Conservation (phyloP, 2,113 vertebrate species). For the Dasypus novemcinctus region DNA sequence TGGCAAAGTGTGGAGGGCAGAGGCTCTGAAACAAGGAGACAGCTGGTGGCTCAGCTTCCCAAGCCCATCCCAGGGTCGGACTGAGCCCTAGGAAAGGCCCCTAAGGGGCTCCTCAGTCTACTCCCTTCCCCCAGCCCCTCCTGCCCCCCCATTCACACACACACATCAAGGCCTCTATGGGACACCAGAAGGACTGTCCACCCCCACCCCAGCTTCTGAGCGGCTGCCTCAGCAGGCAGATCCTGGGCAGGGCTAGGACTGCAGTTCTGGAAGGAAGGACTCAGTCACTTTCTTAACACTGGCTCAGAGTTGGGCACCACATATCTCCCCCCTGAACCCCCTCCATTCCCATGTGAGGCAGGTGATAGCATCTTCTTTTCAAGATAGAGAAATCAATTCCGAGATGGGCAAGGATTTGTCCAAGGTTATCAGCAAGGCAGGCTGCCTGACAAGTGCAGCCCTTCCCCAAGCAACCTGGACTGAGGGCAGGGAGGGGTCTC, state of each 20-base stretch:
- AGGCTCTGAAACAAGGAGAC: not conserved
- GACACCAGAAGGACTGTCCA: not conserved
- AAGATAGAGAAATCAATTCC: not conserved
- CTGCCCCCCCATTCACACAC: not conserved
- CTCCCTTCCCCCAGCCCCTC: not conserved
- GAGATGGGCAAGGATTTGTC: not conserved
- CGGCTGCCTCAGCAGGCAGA: not conserved
- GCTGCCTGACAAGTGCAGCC: not conserved
- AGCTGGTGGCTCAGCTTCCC: not conserved
- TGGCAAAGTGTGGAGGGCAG: not conserved
- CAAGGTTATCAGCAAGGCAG: not conserved
- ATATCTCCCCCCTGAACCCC: not conserved
- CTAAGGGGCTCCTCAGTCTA: not conserved
- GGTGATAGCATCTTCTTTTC: not conserved
- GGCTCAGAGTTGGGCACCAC: not conserved
- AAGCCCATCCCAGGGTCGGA: not conserved
- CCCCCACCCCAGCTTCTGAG: not conserved
- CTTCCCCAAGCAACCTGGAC: not conserved
- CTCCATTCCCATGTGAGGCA: not conserved
- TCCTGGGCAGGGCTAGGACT: not conserved
- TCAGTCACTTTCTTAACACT: not conserved
- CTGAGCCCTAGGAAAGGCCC: not conserved
- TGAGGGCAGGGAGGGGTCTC: not conserved
- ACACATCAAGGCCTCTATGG: not conserved
- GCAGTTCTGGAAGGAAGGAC: not conserved